Conservation (phyloP, 2,888 invertebrate genomes). For the Sinotaia quadrata region DNA sequence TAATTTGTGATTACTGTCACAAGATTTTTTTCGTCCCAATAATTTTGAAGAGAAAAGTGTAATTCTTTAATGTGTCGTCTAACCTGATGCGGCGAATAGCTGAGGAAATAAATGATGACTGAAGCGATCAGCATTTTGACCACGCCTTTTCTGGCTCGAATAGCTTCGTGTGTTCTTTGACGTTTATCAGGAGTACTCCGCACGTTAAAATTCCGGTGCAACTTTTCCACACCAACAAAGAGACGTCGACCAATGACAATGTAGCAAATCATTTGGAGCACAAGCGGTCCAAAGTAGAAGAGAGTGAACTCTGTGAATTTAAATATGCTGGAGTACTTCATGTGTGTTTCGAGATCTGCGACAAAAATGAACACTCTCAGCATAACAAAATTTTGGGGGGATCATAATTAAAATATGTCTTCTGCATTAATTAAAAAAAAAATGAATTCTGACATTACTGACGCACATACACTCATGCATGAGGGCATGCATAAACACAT, state of each 20-base stretch:
- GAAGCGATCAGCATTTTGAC: constrained; percentile 74
- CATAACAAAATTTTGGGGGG: too few species aligned
- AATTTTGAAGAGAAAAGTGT: too few species aligned
- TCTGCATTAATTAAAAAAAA: too few species aligned
- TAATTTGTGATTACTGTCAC: too few species aligned
- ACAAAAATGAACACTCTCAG: too few species aligned
- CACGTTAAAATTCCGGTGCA: constrained; percentile 54
- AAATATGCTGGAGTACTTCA: constrained; percentile 43
- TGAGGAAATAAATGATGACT: constrained; percentile 73
- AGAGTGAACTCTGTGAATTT: constrained; percentile 69
- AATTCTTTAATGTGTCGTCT: not conserved
- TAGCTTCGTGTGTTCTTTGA: constrained; percentile 56
- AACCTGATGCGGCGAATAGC: constrained; percentile 73
- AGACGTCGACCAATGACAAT: constrained; percentile 67
- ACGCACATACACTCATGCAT: too few species aligned
- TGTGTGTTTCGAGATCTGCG: constrained; percentile 15
- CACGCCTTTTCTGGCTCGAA: constrained; percentile 70
- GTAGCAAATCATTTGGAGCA: constrained; percentile 70
- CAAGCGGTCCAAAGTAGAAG: constrained; percentile 71
- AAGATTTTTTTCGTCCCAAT: too few species aligned
- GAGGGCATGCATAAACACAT: too few species aligned
- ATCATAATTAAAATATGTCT: too few species aligned
- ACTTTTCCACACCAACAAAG: constrained; percentile 65
- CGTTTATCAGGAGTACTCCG: constrained; percentile 36
- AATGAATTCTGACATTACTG: too few species aligned